Conservation (phyloP, 2,797 vertebrate genomes). For the Paramormyrops hopkinsi region DNA sequence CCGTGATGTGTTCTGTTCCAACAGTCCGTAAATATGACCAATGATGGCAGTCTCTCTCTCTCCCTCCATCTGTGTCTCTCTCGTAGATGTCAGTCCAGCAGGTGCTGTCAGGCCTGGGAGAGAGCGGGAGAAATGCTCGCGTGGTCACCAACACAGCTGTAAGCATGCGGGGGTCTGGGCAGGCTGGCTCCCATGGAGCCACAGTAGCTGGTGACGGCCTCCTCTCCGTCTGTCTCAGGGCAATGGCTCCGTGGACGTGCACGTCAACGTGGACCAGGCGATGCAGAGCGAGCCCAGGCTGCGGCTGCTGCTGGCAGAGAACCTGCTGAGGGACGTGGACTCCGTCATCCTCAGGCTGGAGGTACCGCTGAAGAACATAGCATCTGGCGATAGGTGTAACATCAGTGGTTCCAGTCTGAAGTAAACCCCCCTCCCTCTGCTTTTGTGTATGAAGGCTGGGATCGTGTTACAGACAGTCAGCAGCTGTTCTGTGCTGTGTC, state of each 20-base stretch:
- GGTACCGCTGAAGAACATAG: slow-evolving; percentile 46
- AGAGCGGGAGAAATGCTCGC: slow-evolving; percentile 60
- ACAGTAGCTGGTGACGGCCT: background rate
- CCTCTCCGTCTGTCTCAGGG: slow-evolving; percentile 42
- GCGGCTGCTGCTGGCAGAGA: slow-evolving; percentile 78
- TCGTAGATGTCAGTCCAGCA: slow-evolving; percentile 72
- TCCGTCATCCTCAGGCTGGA: slow-evolving; percentile 75
- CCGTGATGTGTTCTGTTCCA: background rate
- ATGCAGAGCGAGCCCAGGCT: slow-evolving; percentile 80
- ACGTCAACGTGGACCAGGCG: slow-evolving; percentile 82
- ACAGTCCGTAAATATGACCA: background rate
- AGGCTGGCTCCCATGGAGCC: background rate
- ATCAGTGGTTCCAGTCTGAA: background rate
- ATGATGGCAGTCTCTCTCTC: background rate
- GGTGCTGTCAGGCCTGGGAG: slow-evolving; percentile 65
- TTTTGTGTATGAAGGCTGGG: background rate
- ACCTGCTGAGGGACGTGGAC: slow-evolving; percentile 76
- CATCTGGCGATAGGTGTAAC: background rate
- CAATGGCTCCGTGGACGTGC: slow-evolving; percentile 80
- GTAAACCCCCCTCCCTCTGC: background rate
- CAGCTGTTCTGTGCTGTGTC: background rate
- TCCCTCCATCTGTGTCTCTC: background rate
- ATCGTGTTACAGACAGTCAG: background rate
- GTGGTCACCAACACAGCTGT: slow-evolving; percentile 71
- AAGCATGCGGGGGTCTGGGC: slow-evolving; percentile 27